phyloP scores from a whole-genome alignment of 1,140 invertebrate genomes.

The Bicyclus anynana region DNA sequence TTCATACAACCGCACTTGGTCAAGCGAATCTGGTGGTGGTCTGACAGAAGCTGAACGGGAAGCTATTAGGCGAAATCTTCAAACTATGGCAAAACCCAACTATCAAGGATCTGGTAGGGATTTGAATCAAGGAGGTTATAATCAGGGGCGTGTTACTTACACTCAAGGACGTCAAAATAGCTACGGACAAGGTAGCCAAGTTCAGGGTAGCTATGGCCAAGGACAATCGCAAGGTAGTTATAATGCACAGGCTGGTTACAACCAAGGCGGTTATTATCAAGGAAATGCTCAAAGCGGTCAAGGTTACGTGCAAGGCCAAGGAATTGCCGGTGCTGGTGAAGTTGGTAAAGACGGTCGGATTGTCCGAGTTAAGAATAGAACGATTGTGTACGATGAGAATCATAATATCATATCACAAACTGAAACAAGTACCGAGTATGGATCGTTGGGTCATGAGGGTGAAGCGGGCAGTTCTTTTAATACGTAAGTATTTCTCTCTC shows the following conservation, averaged over 20 bases:
- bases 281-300: constrained; percentile 3
- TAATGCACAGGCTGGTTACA: constrained; percentile 20
- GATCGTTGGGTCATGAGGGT: constrained; percentile 61
- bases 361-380: constrained; percentile 48
- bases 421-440: constrained; percentile 64
- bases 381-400: constrained; percentile 52
- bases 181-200: constrained; percentile 24
- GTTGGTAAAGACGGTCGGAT: constrained; percentile 38
- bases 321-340: constrained; percentile 21
- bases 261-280: constrained; percentile 18
- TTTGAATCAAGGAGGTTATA: constrained; percentile 10
- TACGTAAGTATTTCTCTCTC: constrained; percentile 46
- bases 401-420: constrained; percentile 58
- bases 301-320: constrained; percentile 19
- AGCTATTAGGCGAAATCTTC: constrained; percentile 41
- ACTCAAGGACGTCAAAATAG: constrained; percentile 26
- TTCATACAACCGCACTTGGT: constrained; percentile 46
- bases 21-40: constrained; percentile 33
- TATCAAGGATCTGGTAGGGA: constrained; percentile 26
- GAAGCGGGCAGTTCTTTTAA: constrained; percentile 70
- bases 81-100: constrained; percentile 30
- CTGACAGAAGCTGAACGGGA: constrained; percentile 51
- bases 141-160: constrained; percentile 19
- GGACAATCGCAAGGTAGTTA: constrained; percentile 25
- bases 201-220: constrained; percentile 14